A percentile compares a stretch with the other conserved stretches of the same genome.
Evolutionary conservation across 2,888 invertebrate species (phyloP).

Genomic region (Rhingia campestris): DNA sequence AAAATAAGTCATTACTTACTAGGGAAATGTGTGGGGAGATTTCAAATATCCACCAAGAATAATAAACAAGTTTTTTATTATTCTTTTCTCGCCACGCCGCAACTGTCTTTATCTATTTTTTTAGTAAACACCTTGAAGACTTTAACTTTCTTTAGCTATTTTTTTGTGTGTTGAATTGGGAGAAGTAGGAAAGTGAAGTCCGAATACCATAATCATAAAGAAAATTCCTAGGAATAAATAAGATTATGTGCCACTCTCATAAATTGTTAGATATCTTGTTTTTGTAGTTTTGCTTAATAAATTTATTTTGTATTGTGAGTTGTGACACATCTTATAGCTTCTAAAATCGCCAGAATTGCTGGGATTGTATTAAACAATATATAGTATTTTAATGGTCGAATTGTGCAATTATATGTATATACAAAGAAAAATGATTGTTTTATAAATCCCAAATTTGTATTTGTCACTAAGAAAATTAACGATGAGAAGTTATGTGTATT

Average conservation of each 20-base stretch:
- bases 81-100: too few species aligned
- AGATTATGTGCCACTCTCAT: constrained; percentile 56
- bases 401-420: too few species aligned
- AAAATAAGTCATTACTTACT: too few species aligned
- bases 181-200: neutral
- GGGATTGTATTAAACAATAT: neutral
- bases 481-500: too few species aligned
- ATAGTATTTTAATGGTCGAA: too few species aligned
- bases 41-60: too few species aligned
- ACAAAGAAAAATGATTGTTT: too few species aligned
- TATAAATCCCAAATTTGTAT: too few species aligned
- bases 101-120: neutral
- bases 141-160: neutral
- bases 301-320: constrained; percentile 26
- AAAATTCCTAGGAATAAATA: constrained; percentile 38
- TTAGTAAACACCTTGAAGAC: neutral
- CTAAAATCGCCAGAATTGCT: neutral
- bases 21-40: too few species aligned
- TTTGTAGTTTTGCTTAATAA: constrained; percentile 18
- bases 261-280: constrained; percentile 39
- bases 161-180: constrained; percentile 1
- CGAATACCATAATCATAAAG: constrained; percentile 48
- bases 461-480: too few species aligned
- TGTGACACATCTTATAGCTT: constrained; percentile 34
- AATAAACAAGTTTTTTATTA: too few species aligned